phyloP scores from a whole-genome alignment of 2,888 invertebrate genomes.

The Ceramica pisi region DNA sequence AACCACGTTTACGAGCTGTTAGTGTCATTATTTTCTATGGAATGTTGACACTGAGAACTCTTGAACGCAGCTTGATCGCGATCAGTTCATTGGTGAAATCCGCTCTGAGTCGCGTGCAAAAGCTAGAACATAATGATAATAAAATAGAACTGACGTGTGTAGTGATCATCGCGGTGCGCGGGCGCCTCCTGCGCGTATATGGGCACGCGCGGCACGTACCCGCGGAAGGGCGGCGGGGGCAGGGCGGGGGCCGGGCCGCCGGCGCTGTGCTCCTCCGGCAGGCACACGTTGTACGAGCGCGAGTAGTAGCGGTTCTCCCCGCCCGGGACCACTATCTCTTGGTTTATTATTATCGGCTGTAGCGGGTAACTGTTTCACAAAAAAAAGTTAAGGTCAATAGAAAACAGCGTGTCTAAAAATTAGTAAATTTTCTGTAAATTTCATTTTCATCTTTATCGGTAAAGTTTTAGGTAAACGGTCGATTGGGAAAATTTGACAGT shows the following conservation, averaged over 20 bases:
- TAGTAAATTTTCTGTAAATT: too few relatives aligned
- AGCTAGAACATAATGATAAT: too few relatives aligned
- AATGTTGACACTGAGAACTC: too few relatives aligned
- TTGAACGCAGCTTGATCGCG: too few relatives aligned
- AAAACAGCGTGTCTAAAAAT: too few relatives aligned
- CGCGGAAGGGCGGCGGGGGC: constrained; percentile 31
- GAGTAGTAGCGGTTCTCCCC: constrained; percentile 41
- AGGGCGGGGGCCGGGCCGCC: background rate
- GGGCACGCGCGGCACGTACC: constrained; percentile 40
- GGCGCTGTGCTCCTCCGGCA: constrained; percentile 42
- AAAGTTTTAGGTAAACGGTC: too few relatives aligned
- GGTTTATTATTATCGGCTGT: constrained; percentile 52
- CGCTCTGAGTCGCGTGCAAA: too few relatives aligned
- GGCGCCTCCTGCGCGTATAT: constrained; percentile 41
- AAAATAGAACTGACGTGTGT: constrained; percentile 43
- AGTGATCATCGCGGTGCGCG: constrained; percentile 46
- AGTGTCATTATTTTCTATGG: too few relatives aligned
- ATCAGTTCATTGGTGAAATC: too few relatives aligned
- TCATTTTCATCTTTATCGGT: too few relatives aligned
- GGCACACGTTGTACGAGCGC: constrained; percentile 38
- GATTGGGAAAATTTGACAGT: too few relatives aligned
- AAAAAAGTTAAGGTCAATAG: background rate
- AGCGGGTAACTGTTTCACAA: constrained; percentile 25
- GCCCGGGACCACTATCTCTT: constrained; percentile 47
- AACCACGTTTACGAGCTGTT: too few relatives aligned